Evolutionary conservation across 2,888 invertebrate species (phyloP), one percentile per base, ranked within the genome.

Genomic region (Scaptomyza caliginosa): DNA sequence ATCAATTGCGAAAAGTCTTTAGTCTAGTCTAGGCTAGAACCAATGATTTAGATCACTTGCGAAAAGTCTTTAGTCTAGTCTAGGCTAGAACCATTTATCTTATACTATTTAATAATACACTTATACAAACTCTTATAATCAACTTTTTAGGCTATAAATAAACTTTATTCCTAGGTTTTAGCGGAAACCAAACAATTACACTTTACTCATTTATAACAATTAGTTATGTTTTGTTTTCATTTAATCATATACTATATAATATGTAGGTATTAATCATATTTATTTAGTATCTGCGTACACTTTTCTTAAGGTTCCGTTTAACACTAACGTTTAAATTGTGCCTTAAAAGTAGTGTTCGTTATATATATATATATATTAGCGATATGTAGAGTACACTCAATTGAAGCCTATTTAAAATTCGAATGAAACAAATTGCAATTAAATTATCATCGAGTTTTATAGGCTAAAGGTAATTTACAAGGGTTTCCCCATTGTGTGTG

Each of bases 401-500:
- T 7, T 1, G 13, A 21, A 32, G 7, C 32, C 13, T 32, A 13
- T 32, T 13, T 7, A 32, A 32, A 32, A 3, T 23, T 23, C 23
- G 7, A 7, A 24, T 48, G 34, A 34, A 34, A 8, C 0, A 16
- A 0, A 16, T 19, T 6, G 11, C 1, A 13, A 34, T 13, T 5
- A 11, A 23, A 16, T 34, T 23, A 17, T 17, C 24, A 50, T 26
- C 38, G 26, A 26, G n/a, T 36, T 26, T 11, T 13, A 3, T 19
- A 58, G 58, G 54, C 57, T 58, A 38, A 16, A 50, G n/a, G 6
- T 51, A 39, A 62, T 55, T 55, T 62, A 50, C 48, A 21, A 43
- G 79, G 75, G 74, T 68, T 50, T 74, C 74, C 73, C 77, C 71
- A 77, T 78, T 81, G 72, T 75, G 77, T 77, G 85, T 88, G 79